phyloP scores from a whole-genome alignment of 1,140 invertebrate species.

The Heliothis virescens region DNA sequence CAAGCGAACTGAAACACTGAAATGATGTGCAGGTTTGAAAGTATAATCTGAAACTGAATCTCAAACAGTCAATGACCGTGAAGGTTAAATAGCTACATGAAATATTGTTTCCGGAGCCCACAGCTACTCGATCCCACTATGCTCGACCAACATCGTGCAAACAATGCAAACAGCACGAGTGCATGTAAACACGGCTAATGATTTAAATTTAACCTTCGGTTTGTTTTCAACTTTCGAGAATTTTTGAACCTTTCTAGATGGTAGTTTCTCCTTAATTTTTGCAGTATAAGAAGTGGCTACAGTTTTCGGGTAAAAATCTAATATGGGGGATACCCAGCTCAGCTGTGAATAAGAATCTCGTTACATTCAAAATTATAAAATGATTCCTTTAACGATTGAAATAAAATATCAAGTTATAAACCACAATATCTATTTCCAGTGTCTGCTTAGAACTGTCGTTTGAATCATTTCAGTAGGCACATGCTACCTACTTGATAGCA shows the following conservation, averaged over 20 bases:
- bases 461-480: neutral
- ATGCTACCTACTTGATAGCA: too few relatives aligned
- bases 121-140: neutral
- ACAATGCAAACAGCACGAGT: constrained; percentile 2
- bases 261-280: too few relatives aligned
- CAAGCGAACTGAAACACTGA: too few relatives aligned
- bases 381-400: too few relatives aligned
- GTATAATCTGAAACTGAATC: neutral
- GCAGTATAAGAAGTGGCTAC: neutral
- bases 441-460: neutral
- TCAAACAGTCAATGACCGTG: neutral
- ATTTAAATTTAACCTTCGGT: constrained; percentile 20
- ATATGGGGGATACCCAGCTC: too few relatives aligned
- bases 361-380: too few relatives aligned
- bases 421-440: too few relatives aligned
- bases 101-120: constrained; percentile 31
- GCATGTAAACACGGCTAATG: neutral
- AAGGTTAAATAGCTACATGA: constrained; percentile 20
- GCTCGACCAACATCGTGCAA: neutral
- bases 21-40: too few relatives aligned
- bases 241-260: too few relatives aligned
- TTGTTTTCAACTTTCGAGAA: neutral
- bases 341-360: too few relatives aligned
- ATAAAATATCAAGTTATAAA: too few relatives aligned
- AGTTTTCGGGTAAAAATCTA: neutral